Evolutionary conservation across 92 coral and sea anemone genomes (phyloP).

Genomic region (Siderastrea siderea): DNA sequence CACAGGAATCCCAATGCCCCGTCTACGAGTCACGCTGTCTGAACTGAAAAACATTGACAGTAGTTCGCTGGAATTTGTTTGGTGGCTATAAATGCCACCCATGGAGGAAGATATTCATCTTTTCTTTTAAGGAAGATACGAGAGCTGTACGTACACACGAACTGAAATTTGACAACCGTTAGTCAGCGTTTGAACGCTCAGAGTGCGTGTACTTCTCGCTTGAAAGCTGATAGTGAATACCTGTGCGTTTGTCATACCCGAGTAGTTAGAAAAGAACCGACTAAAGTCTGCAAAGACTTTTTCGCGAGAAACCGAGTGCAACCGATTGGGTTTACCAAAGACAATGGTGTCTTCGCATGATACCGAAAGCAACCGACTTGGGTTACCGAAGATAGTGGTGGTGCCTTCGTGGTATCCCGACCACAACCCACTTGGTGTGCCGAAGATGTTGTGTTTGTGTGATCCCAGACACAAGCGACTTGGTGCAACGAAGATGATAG

Average conservation of each 20-base stretch:
- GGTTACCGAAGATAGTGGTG: neutral
- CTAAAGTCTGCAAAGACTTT: neutral
- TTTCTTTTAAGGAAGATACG: too few relatives aligned
- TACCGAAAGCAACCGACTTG: neutral
- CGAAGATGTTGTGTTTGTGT: neutral
- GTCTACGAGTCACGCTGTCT: conserved; percentile 14
- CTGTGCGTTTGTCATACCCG: neutral
- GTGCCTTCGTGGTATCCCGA: neutral
- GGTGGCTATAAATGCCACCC: too few relatives aligned
- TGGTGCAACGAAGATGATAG: neutral
- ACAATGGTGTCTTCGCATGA: neutral
- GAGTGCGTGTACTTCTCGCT: neutral
- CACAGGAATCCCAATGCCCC: conserved; percentile 27
- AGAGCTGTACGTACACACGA: too few relatives aligned
- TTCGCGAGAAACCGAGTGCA: conserved; percentile 4
- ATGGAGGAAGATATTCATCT: too few relatives aligned
- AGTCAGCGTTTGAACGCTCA: too few relatives aligned
- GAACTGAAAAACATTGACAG: neutral
- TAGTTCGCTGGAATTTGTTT: too few relatives aligned
- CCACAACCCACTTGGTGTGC: neutral
- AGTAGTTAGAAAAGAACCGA: neutral
- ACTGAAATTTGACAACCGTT: neutral
- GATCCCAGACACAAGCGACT: neutral
- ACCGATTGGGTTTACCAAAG: conserved; percentile 10
- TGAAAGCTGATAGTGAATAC: neutral